Evolutionary conservation across 2,113 vertebrate genomes (phyloP).

Genomic region (Peromyscus californicus): DNA sequence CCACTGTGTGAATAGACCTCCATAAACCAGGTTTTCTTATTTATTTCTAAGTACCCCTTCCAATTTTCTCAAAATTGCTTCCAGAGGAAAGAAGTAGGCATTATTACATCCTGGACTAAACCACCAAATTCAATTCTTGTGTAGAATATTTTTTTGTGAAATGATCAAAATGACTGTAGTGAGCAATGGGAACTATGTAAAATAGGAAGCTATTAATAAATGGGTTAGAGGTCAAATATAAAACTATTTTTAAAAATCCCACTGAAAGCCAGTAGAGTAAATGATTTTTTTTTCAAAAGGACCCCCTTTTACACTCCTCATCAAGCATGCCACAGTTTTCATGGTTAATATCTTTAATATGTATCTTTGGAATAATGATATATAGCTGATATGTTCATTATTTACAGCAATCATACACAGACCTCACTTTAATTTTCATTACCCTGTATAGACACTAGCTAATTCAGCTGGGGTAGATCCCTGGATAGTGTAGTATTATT

Average conservation of each 20-base stretch:
- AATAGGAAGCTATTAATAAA: conserved; percentile 12
- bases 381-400: conserved; percentile 49
- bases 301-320: background rate
- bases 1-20: background rate
- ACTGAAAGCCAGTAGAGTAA: conserved; percentile 1
- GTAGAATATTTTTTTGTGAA: conserved; percentile 38
- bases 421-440: conserved; percentile 62
- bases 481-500: background rate
- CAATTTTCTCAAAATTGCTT: conserved; percentile 13
- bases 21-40: background rate
- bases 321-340: background rate
- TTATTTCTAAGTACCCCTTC: background rate
- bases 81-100: background rate
- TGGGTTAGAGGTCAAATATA: background rate
- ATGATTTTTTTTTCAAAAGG: conserved; percentile 25
- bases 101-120: background rate
- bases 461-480: background rate
- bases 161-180: background rate
- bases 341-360: conserved; percentile 4
- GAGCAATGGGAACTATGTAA: background rate
- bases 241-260: conserved; percentile 52
- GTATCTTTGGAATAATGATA: background rate
- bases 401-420: background rate
- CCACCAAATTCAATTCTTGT: background rate
- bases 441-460: conserved; percentile 39